A percentile compares a stretch with the other conserved stretches of the same genome.
Conservation (phyloP, 2,113 vertebrate species). For the Isurus oxyrinchus region DNA sequence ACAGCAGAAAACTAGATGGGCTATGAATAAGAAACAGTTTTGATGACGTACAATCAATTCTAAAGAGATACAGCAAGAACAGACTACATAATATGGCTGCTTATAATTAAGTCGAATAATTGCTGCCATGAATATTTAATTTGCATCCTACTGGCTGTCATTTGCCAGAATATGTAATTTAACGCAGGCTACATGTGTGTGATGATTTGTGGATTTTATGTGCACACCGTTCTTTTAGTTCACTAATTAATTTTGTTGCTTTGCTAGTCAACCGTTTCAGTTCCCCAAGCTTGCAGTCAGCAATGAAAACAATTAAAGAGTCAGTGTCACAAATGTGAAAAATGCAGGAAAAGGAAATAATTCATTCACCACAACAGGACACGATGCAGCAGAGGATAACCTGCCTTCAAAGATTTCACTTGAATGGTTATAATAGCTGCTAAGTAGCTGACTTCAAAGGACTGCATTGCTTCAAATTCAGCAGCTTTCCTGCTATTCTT, state of each 20-base stretch:
- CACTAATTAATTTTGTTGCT: slow-evolving; percentile 26
- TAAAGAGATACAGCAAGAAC: slow-evolving; percentile 15
- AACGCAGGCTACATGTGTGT: not conserved
- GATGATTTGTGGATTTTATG: slow-evolving; percentile 8
- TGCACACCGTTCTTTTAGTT: slow-evolving; percentile 8
- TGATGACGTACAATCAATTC: not conserved
- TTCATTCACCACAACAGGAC: slow-evolving; percentile 86
- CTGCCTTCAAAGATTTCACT: slow-evolving; percentile 90
- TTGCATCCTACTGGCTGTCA: slow-evolving; percentile 33
- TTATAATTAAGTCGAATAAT: slow-evolving; percentile 34
- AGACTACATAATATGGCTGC: not conserved
- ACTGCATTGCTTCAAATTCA: slow-evolving; percentile 57
- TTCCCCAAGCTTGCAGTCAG: slow-evolving; percentile 16
- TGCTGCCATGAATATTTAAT: slow-evolving; percentile 34
- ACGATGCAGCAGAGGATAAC: slow-evolving; percentile 80
- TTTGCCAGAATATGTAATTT: slow-evolving; percentile 16
- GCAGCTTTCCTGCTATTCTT: slow-evolving; percentile 98
- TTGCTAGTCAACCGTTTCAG: slow-evolving; percentile 10
- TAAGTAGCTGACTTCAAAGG: slow-evolving; percentile 94
- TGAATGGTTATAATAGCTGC: slow-evolving; percentile 78
- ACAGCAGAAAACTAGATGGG: not conserved
- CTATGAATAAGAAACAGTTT: slow-evolving; percentile 18
- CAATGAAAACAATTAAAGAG: slow-evolving; percentile 58
- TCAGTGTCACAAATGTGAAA: slow-evolving; percentile 79
- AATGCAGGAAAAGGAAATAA: slow-evolving; percentile 90